phyloP scores from a whole-genome alignment of 92 coral and sea anemone species.

The Parazoanthus atlanticus region DNA sequence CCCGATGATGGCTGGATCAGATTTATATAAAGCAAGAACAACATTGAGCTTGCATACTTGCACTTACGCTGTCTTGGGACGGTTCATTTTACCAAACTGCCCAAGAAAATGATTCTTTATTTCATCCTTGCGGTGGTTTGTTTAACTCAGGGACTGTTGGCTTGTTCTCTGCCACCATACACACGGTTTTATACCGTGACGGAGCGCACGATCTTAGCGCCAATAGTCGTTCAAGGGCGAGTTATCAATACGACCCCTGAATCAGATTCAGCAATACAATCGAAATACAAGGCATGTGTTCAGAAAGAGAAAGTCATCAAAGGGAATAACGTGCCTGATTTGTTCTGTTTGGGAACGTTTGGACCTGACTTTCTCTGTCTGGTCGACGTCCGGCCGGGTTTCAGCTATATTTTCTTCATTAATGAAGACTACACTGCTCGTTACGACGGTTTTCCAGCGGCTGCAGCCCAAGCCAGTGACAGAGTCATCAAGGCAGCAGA shows the following conservation, averaged over 20 bases:
- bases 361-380: slow-evolving; percentile 80
- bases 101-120: not conserved
- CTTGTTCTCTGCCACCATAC: slow-evolving; percentile 63
- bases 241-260: slow-evolving; percentile 77
- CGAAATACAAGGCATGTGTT: slow-evolving; percentile 75
- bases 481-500: not conserved
- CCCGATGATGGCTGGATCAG: slow-evolving; percentile 1
- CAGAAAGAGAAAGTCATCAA: slow-evolving; percentile 66
- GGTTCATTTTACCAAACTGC: not conserved
- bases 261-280: not conserved
- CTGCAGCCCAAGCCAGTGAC: not conserved
- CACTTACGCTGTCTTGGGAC: not conserved
- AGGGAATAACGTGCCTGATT: slow-evolving; percentile 55
- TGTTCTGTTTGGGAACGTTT: slow-evolving; percentile 74
- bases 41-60: not conserved
- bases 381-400: slow-evolving; percentile 59
- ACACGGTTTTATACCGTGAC: slow-evolving; percentile 56
- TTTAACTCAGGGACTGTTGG: slow-evolving; percentile 33
- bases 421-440: slow-evolving; percentile 69
- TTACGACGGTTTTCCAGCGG: slow-evolving; percentile 24
- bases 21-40: not conserved
- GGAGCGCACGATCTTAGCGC: slow-evolving; percentile 81
- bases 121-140: not conserved
- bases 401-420: slow-evolving; percentile 74
- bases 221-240: slow-evolving; percentile 77